Conservation (phyloP, 23 tunicate species). For the Oikopleura albicans region DNA sequence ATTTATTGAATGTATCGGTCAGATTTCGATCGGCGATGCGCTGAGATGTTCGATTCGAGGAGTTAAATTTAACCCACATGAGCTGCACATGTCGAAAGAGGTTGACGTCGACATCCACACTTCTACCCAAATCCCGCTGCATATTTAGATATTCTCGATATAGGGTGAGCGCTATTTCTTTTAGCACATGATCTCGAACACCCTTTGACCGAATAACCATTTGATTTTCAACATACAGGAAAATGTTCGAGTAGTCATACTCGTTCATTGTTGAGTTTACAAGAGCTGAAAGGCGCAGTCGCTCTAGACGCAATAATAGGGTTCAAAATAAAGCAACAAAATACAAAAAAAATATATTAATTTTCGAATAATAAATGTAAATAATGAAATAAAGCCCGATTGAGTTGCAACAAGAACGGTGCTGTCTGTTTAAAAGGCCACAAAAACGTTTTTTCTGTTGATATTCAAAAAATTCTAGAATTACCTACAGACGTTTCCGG, state of each 20-base stretch:
- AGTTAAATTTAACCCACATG: background rate
- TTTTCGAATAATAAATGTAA: no score
- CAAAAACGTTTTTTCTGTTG: no score
- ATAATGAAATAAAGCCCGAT: no score
- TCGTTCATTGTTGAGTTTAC: background rate
- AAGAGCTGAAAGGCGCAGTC: background rate
- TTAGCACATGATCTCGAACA: background rate
- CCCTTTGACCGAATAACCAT: constrained; percentile 1
- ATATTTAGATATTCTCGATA: background rate
- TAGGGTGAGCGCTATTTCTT: background rate
- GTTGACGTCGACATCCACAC: background rate
- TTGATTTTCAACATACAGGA: background rate
- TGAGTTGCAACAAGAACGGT: no score
- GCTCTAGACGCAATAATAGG: background rate
- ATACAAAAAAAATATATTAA: no score
- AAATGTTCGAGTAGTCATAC: background rate
- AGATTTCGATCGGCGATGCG: background rate
- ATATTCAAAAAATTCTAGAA: no score
- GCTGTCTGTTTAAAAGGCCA: no score
- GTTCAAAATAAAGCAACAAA: no score
- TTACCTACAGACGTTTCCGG: no score
- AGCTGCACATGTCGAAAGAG: background rate
- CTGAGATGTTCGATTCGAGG: background rate
- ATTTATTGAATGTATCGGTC: background rate
- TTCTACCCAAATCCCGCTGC: background rate